A percentile compares a stretch with the other conserved stretches of the same genome.
These are phyloP conservation scores for Passer montanus DNA, from an alignment of 2,113 vertebrate species.

Conservation along the genomic window DNA sequence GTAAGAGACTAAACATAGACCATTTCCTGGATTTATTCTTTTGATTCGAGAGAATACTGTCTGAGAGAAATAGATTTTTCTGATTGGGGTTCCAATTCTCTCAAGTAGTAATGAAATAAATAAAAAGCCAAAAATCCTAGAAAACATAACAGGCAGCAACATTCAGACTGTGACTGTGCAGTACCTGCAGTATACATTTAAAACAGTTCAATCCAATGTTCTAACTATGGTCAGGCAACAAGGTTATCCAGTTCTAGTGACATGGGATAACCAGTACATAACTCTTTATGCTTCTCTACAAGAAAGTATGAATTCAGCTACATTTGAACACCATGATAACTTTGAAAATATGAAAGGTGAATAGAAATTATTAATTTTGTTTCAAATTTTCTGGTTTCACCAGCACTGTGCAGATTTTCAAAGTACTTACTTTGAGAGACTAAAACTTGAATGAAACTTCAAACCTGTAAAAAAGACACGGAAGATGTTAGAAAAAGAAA, in stretches of 20 bases:
- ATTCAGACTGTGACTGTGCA: neutral
- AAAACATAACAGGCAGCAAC: neutral
- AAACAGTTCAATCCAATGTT: neutral
- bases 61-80: neutral
- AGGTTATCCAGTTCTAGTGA: neutral
- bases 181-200: neutral
- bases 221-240: neutral
- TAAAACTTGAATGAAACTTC: neutral
- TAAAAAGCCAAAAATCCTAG: rapidly evolving
- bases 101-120: neutral
- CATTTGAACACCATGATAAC: neutral
- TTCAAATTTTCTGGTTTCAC: neutral
- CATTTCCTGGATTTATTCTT: neutral
- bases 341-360: neutral
- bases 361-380: neutral
- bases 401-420: neutral
- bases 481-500: neutral
- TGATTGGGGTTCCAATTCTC: neutral
- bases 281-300: neutral
- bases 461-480: neutral
- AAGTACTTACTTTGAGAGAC: neutral
- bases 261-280: neutral
- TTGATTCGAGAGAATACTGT: neutral
- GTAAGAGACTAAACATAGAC: neutral
- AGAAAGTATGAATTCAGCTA: neutral